Base-by-base conservation (phyloP, 2,888 invertebrate species). In the Sinohyriopsis cumingii region DNA sequence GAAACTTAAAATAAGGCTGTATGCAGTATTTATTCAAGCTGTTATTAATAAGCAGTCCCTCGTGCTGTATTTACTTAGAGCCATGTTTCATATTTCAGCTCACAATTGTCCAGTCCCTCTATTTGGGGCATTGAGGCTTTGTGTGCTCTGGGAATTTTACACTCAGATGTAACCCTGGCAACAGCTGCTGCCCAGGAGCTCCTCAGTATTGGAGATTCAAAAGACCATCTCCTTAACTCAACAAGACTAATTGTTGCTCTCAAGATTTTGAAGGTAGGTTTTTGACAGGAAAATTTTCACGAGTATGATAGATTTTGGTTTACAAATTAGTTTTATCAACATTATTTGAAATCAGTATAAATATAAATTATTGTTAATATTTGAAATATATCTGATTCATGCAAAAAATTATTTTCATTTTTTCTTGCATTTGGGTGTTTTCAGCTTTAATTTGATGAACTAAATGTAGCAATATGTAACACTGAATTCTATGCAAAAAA, bases 61-160 rank as follows among this genome's bases (percentile, higher is more conserved):
- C 15, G 0, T 12, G 45, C 15, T 3, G 45, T 45, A 15, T 45
- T 45, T 45, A 59, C 9, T 33, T 15, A 22, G 22, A 7, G 20
- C 7, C 33, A 45, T 55, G 24, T 25, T n/a, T 67, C 18, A 55
- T 65, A 45, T 67, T 64, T 54, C 68, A 87, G 86, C 24, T 86
- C 91, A 61, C 91, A 92, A 81, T 86, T 91, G 60, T 86, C 91
- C 73, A 91, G 92, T 22, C 93, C 94, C 22, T 94, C 94, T 24
- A 92, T 95, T 60, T 92, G 93, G 88, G 95, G 95, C 66, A 91
- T 96, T 59, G 93, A 94, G 86, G 95, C 96, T 2, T 93, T 95
- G 55, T 94, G 95, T 87, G 93, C 95, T 0, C 90, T 96, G 64
- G 96, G 95, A 20, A 91, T 96, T 73, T 90, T 95, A 20, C 94